These are phyloP conservation scores for Acleris literana DNA, from an alignment of 2,888 invertebrate genomes.

Conservation along the genomic window DNA sequence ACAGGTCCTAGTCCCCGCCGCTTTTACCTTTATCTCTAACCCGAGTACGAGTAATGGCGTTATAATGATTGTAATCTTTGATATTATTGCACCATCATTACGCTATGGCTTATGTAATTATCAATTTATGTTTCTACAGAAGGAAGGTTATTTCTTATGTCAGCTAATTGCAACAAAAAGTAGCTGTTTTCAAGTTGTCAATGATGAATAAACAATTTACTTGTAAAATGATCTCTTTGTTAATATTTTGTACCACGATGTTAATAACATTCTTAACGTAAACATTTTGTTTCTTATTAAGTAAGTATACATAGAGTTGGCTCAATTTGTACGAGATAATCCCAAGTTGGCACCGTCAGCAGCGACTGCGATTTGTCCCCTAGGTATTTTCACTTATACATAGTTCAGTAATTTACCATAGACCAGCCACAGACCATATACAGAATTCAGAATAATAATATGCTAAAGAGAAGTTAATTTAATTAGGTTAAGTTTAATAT, in stretches of 20 bases:
- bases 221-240: background rate
- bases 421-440: too few relatives aligned
- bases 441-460: too few relatives aligned
- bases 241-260: background rate
- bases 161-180: constrained; percentile 8
- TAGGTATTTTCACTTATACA: too few relatives aligned
- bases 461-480: too few relatives aligned
- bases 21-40: constrained; percentile 18
- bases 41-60: constrained; percentile 17
- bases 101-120: constrained; percentile 18
- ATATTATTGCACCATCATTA: constrained; percentile 25
- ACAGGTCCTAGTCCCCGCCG: background rate
- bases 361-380: too few relatives aligned
- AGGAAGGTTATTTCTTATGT: constrained; percentile 13
- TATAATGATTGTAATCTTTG: constrained; percentile 25
- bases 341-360: too few relatives aligned
- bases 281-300: too few relatives aligned
- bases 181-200: background rate
- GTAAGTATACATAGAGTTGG: too few relatives aligned
- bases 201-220: background rate
- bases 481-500: too few relatives aligned
- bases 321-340: too few relatives aligned
- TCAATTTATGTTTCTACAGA: constrained; percentile 5
- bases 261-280: too few relatives aligned
- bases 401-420: too few relatives aligned